Conservation (phyloP, 1,140 invertebrate genomes). For the Zaprionus nigranus region DNA sequence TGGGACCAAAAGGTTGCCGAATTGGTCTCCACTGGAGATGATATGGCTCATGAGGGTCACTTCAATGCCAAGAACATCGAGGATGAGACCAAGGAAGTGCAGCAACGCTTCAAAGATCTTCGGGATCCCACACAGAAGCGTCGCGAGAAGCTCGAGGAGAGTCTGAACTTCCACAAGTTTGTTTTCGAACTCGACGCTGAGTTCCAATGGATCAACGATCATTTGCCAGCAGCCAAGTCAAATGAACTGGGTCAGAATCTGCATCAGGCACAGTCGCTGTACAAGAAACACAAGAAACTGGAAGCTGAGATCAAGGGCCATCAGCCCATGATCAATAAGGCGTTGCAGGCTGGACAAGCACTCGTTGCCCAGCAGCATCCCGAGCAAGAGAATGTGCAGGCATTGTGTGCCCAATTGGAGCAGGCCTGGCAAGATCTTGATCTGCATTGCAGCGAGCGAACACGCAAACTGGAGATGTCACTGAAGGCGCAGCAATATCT, state of each 20-base stretch:
- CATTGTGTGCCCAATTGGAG: conserved; percentile 88
- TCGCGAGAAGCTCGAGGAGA: conserved; percentile 93
- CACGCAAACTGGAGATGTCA: conserved; percentile 92
- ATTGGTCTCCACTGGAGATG: conserved; percentile 91
- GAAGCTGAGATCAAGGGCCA: conserved; percentile 94
- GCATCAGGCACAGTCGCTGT: conserved; percentile 95
- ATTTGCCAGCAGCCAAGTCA: conserved; percentile 91
- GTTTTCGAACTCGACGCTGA: conserved; percentile 97
- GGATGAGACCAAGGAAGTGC: conserved; percentile 90
- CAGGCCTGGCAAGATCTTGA: conserved; percentile 90
- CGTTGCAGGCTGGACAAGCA: conserved; percentile 89
- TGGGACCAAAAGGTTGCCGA: conserved; percentile 92
- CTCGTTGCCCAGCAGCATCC: conserved; percentile 91
- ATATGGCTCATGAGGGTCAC: conserved; percentile 96
- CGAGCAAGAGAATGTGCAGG: conserved; percentile 89
- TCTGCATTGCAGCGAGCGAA: conserved; percentile 89
- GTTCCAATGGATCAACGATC: conserved; percentile 97
- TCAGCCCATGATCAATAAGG: conserved; percentile 92
- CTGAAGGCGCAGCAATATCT: conserved; percentile 95
- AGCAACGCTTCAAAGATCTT: conserved; percentile 87
- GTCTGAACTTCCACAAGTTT: conserved; percentile 94
- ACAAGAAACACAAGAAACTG: conserved; percentile 97
- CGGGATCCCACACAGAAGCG: conserved; percentile 88
- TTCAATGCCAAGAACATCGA: conserved; percentile 96
- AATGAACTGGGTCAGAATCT: conserved; percentile 92